Percentiles rank a stretch among this genome's conserved stretches.
Evolutionary conservation across 2,888 invertebrate genomes (phyloP).

Genomic region (Scaptomyza flava): DNA sequence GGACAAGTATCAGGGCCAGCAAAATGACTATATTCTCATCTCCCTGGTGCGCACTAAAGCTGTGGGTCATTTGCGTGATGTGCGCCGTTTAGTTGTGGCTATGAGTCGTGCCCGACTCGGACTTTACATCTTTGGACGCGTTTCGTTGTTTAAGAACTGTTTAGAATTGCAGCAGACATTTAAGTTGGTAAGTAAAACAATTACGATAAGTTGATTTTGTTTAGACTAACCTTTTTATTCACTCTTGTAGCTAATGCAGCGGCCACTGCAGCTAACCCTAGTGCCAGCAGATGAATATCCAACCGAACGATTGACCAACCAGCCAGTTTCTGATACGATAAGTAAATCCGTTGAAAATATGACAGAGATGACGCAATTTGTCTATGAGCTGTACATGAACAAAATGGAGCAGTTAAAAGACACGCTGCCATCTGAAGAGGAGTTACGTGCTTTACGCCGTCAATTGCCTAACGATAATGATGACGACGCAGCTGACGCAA

Average conservation of each 20-base stretch:
- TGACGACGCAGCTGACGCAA: slow-evolving; percentile 4
- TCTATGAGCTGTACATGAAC: slow-evolving; percentile 95
- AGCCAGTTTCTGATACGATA: slow-evolving; percentile 80
- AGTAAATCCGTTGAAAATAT: slow-evolving; percentile 86
- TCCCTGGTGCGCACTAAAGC: slow-evolving; percentile 98
- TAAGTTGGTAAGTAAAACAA: slow-evolving; percentile 87
- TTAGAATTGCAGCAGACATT: slow-evolving; percentile 98
- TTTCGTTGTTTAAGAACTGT: slow-evolving; percentile 97
- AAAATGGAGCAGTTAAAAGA: slow-evolving; percentile 88
- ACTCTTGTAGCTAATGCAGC: slow-evolving; percentile 88
- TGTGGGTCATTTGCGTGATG: slow-evolving; percentile 99
- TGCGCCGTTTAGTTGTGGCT: slow-evolving; percentile 97
- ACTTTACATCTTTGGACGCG: slow-evolving; percentile 97
- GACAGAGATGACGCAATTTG: slow-evolving; percentile 97
- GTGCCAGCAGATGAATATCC: slow-evolving; percentile 93
- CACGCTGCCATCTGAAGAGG: slow-evolving; percentile 66
- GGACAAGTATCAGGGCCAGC: slow-evolving; percentile 99
- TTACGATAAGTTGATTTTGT: background rate
- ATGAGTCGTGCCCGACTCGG: slow-evolving; percentile 99
- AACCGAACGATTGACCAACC: slow-evolving; percentile 86
- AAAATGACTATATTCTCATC: slow-evolving; percentile 98
- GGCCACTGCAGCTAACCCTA: slow-evolving; percentile 92
- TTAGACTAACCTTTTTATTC: background rate
- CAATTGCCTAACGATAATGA: slow-evolving; percentile 85
- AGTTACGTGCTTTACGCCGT: slow-evolving; percentile 72